These are phyloP conservation scores for Bombus pascuorum DNA, from an alignment of 1,140 invertebrate genomes.

Conservation along the genomic window DNA sequence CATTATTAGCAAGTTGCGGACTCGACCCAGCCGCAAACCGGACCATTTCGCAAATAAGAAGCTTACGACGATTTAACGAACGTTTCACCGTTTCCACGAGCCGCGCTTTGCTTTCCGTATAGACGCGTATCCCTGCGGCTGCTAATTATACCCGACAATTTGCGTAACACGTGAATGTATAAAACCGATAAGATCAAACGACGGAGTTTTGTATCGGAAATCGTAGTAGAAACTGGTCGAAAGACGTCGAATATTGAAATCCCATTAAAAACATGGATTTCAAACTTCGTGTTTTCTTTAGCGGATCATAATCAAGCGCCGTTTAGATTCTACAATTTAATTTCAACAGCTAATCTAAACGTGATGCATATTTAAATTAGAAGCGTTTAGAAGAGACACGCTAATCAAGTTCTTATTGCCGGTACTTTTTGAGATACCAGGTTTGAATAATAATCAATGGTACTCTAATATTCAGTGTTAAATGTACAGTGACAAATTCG, in stretches of 20 bases:
- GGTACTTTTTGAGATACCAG: not conserved
- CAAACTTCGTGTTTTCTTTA: not conserved
- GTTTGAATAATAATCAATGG: not conserved
- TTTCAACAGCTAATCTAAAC: not conserved
- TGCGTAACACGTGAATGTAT: not conserved
- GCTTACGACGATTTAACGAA: slow-evolving; percentile 17
- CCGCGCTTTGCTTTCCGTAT: not conserved
- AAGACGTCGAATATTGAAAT: not conserved
- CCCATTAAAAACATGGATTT: not conserved
- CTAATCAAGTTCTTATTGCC: not conserved
- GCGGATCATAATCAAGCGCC: not conserved
- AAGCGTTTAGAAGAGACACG: not conserved
- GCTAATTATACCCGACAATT: not conserved
- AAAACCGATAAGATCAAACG: not conserved
- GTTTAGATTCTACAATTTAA: not conserved
- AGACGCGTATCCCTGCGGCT: not conserved
- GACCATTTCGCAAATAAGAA: slow-evolving; percentile 53
- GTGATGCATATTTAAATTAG: not conserved
- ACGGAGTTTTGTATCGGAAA: not conserved
- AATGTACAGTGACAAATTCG: no score
- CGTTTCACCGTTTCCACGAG: slow-evolving; percentile 10
- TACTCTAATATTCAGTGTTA: no score
- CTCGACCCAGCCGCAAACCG: slow-evolving; percentile 56
- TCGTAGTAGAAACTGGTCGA: not conserved
- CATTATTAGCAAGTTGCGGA: slow-evolving; percentile 73